Evolutionary conservation across 1,140 invertebrate genomes (phyloP).

Genomic region (Drusus annulatus): DNA sequence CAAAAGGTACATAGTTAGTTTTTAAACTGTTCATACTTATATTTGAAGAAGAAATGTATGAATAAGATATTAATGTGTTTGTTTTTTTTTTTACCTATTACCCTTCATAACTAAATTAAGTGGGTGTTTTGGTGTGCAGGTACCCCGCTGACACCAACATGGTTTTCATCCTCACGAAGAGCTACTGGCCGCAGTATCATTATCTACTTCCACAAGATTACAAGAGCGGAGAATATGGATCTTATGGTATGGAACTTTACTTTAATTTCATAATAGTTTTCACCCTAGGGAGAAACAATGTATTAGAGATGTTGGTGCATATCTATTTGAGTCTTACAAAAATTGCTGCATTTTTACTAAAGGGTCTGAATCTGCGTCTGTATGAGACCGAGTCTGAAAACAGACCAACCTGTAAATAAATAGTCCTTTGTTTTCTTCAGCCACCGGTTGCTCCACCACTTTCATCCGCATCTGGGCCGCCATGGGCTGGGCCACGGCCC

Average conservation of each 20-base stretch:
- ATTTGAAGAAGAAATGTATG: background rate
- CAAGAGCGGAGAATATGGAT: conserved; percentile 83
- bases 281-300: no score
- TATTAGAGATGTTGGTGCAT: no score
- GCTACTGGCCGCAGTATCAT: conserved; percentile 85
- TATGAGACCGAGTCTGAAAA: no score
- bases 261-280: no score
- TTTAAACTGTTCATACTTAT: no score
- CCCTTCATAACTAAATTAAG: background rate
- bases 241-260: conserved; percentile 71
- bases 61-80: background rate
- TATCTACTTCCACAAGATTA: conserved; percentile 84
- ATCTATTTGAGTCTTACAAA: no score
- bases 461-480: conserved; percentile 79
- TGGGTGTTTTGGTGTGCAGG: conserved; percentile 68
- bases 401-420: no score
- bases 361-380: no score
- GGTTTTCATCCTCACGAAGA: conserved; percentile 81
- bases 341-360: no score
- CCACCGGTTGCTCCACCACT: conserved; percentile 74
- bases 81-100: background rate
- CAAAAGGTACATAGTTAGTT: no score
- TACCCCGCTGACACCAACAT: conserved; percentile 79
- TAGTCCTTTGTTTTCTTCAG: conserved; percentile 59
- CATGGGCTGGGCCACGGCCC: conserved; percentile 73